These are phyloP conservation scores for Arctopsyche grandis DNA, from an alignment of 1,140 invertebrate species.

Conservation along the genomic window DNA sequence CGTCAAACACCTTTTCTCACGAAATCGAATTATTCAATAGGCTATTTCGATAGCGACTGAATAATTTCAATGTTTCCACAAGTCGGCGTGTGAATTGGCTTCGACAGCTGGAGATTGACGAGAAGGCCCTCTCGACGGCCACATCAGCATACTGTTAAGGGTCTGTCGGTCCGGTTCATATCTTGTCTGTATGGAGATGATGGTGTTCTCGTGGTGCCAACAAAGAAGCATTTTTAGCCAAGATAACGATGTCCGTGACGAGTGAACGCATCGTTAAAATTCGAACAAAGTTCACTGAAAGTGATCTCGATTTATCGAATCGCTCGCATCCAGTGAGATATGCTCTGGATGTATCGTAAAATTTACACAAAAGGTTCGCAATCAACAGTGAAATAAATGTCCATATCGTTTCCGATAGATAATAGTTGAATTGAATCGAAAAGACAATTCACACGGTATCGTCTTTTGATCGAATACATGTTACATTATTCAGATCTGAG, in stretches of 20 bases:
- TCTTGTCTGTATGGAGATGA: slow-evolving; percentile 43
- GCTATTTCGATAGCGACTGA: neutral
- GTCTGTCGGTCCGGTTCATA: slow-evolving; percentile 30
- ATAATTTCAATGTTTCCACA: neutral
- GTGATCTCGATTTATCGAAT: neutral
- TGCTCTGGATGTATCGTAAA: neutral
- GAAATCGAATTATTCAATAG: too few species aligned
- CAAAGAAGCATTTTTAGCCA: slow-evolving; percentile 16
- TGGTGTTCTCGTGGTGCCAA: slow-evolving; percentile 10
- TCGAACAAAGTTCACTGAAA: slow-evolving; percentile 13
- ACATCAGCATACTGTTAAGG: slow-evolving; percentile 54
- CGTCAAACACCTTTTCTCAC: too few species aligned
- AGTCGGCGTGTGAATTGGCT: slow-evolving; percentile 30
- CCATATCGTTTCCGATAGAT: too few species aligned
- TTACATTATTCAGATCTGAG: too few species aligned
- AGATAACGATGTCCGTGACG: slow-evolving; percentile 21
- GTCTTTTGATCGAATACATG: too few species aligned
- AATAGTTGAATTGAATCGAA: too few species aligned
- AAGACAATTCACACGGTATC: too few species aligned
- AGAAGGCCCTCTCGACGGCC: slow-evolving; percentile 36
- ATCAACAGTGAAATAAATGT: neutral
- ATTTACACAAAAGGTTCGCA: neutral
- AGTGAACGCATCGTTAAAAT: slow-evolving; percentile 2
- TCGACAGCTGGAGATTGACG: slow-evolving; percentile 24
- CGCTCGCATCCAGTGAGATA: neutral